Evolutionary conservation across 2,888 invertebrate species (phyloP).

Genomic region (Vanessa cardui): DNA sequence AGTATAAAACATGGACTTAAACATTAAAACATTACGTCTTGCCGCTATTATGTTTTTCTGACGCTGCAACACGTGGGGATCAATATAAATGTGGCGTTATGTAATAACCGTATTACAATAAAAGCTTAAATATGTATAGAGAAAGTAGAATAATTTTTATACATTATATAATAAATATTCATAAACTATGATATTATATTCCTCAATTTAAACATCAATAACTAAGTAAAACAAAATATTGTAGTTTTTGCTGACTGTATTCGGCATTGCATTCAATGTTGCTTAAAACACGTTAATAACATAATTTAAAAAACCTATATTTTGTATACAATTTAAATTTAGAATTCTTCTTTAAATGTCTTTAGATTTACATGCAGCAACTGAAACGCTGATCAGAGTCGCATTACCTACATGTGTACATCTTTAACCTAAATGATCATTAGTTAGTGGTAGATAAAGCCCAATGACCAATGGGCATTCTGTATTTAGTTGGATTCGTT

Average conservation of each 20-base stretch:
- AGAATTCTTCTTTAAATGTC: no score
- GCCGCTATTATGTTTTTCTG: not conserved
- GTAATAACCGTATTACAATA: not conserved
- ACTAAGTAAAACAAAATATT: not conserved
- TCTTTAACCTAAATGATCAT: no score
- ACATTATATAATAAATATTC: not conserved
- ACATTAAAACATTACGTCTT: not conserved
- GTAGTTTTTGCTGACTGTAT: not conserved
- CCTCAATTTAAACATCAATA: not conserved
- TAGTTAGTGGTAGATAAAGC: no score
- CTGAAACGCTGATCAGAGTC: no score
- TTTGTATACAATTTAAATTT: no score
- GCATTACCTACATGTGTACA: no score
- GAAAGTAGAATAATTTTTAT: constrained; percentile 6
- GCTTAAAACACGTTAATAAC: no score
- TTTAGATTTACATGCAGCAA: no score
- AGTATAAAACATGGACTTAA: not conserved
- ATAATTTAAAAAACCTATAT: no score
- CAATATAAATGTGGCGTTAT: constrained; percentile 5
- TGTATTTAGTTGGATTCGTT: no score
- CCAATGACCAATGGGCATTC: no score
- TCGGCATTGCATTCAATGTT: not conserved
- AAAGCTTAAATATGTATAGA: constrained; percentile 3
- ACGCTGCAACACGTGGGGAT: constrained; percentile 7
- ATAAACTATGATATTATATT: not conserved